These are phyloP conservation scores for Pempheris klunzingeri DNA, from an alignment of 2,797 vertebrate species.

Conservation along the genomic window DNA sequence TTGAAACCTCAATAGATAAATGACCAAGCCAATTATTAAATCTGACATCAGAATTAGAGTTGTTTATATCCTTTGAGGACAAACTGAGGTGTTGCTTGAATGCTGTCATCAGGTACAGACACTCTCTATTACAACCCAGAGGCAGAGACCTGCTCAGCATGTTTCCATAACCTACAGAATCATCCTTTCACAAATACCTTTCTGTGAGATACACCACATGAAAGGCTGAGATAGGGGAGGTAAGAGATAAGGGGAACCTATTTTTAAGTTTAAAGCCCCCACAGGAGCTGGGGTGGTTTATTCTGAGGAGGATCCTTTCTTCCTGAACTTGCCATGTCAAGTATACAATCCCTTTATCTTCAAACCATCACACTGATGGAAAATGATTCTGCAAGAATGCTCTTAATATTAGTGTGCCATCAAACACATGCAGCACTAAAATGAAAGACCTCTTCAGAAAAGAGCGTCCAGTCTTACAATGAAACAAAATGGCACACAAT, in stretches of 20 bases:
- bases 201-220: conserved; percentile 55
- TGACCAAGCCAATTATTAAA: conserved; percentile 1
- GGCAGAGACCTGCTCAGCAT: conserved; percentile 48
- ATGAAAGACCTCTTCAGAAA: neutral
- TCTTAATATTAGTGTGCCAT: conserved; percentile 14
- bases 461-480: neutral
- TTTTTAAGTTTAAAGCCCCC: conserved; percentile 67
- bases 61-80: conserved; percentile 31
- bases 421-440: conserved; percentile 1
- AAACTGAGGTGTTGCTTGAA: conserved; percentile 48
- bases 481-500: neutral
- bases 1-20: neutral
- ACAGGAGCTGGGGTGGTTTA: conserved; percentile 48
- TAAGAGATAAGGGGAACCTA: conserved; percentile 56
- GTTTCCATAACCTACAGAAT: conserved; percentile 63
- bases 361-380: conserved; percentile 39
- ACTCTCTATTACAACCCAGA: conserved; percentile 44
- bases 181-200: conserved; percentile 57
- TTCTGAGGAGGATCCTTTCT: conserved; percentile 43
- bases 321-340: conserved; percentile 50
- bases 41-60: conserved; percentile 10
- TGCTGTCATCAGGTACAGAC: conserved; percentile 50
- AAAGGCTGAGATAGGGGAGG: conserved; percentile 49
- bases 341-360: conserved; percentile 55
- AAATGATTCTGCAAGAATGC: conserved; percentile 31